Conservation (phyloP, 2,113 vertebrate species). For the Hemibagrus wyckioides region DNA sequence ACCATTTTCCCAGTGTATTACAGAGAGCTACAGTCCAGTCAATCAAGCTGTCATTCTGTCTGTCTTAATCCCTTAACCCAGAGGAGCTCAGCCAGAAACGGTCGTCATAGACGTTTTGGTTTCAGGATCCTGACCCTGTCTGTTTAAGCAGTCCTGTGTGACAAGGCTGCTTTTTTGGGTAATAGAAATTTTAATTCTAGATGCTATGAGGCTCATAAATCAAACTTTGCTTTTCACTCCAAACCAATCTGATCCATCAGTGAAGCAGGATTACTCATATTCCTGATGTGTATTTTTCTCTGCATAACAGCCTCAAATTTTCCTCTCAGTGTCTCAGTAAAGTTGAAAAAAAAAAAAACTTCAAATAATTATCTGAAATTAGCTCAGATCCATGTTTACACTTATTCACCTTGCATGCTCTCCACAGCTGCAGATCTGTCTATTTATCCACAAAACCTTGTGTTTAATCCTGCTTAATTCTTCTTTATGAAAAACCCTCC, state of each 20-base stretch:
- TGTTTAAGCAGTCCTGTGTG: constrained; percentile 38
- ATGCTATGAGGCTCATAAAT: constrained; percentile 46
- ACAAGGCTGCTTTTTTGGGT: constrained; percentile 34
- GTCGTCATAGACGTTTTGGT: constrained; percentile 22
- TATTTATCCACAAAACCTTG: neutral
- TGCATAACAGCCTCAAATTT: constrained; percentile 31
- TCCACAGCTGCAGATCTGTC: constrained; percentile 18
- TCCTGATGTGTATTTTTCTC: constrained; percentile 44
- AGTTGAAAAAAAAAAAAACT: neutral
- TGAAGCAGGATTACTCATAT: constrained; percentile 51
- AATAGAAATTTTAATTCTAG: constrained; percentile 45
- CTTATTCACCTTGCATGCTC: constrained; percentile 3
- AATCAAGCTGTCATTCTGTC: constrained; percentile 18
- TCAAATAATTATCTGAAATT: constrained; percentile 26
- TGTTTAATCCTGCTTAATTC: constrained; percentile 27
- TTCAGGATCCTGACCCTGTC: constrained; percentile 37
- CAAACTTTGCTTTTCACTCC: constrained; percentile 52
- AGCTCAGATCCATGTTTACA: constrained; percentile 24
- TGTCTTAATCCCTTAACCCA: constrained; percentile 45
- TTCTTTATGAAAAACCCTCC: neutral
- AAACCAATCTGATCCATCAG: constrained; percentile 46
- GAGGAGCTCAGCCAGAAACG: constrained; percentile 32
- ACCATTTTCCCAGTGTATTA: neutral
- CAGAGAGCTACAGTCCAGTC: neutral
- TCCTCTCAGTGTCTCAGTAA: constrained; percentile 24